Percentiles rank a stretch among this genome's conserved stretches.
These are phyloP conservation scores for Xiphophorus hellerii DNA, from an alignment of 2,113 vertebrate species.

Conservation along the genomic window DNA sequence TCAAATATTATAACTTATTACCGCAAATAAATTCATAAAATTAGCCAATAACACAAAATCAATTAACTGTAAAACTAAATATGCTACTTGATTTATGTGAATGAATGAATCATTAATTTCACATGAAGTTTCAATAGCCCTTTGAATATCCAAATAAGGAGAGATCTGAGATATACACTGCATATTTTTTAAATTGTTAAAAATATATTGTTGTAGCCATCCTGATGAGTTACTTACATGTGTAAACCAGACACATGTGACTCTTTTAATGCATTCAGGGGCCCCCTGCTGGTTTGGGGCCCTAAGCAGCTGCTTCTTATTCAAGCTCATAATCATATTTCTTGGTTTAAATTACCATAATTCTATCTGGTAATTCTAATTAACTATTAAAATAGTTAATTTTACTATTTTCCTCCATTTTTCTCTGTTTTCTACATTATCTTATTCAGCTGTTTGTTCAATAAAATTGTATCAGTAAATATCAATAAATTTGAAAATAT, in stretches of 20 bases:
- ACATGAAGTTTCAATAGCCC: background rate
- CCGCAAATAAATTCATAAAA: background rate
- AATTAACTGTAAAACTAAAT: background rate
- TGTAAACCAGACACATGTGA: background rate
- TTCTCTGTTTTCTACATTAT: no score
- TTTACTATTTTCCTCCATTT: no score
- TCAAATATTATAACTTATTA: no score
- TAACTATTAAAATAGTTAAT: no score
- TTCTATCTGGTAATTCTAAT: no score
- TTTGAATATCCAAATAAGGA: background rate
- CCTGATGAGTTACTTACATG: background rate
- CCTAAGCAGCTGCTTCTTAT: background rate
- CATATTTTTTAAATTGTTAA: background rate
- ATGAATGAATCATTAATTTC: background rate
- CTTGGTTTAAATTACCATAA: no score
- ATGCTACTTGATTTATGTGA: background rate
- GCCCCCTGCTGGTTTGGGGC: background rate
- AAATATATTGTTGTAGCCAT: background rate
- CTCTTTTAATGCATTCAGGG: background rate
- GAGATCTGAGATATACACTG: no score
- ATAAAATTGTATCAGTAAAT: no score
- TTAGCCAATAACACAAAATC: background rate
- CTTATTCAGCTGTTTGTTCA: no score
- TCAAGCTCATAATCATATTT: no score
- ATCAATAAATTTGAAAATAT: no score